phyloP scores from a whole-genome alignment of 2,113 vertebrate genomes.

The Trematocara variabile region DNA sequence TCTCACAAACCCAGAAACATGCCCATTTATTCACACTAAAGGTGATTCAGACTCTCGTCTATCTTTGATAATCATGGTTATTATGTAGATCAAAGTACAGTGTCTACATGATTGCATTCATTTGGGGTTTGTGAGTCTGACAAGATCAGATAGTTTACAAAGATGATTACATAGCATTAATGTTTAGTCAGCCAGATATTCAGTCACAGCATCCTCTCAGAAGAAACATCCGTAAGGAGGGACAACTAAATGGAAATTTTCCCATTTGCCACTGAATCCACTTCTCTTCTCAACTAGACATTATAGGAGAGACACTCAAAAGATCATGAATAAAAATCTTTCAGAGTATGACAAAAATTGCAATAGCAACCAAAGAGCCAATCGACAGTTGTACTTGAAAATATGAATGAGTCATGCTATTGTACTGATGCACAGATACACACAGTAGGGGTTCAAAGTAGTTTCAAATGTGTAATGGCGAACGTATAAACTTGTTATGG shows the following conservation, averaged over 20 bases:
- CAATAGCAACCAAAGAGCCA: not conserved
- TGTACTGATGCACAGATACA: not conserved
- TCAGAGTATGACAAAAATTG: not conserved
- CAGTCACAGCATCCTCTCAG: not conserved
- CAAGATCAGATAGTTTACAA: not conserved
- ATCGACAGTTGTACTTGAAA: not conserved
- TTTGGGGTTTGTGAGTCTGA: not conserved
- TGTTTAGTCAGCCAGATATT: not conserved
- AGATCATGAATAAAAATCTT: not conserved
- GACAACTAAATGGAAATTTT: not conserved
- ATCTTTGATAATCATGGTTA: not conserved
- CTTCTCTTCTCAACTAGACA: not conserved
- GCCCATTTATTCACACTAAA: not conserved
- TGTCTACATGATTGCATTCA: not conserved
- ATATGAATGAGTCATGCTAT: not conserved
- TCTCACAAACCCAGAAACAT: not conserved
- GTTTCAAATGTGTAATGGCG: rapidly evolving
- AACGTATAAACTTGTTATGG: not conserved
- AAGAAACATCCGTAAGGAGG: not conserved
- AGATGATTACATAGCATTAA: not conserved
- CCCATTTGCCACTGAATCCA: not conserved
- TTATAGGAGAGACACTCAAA: not conserved
- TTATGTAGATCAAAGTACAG: not conserved
- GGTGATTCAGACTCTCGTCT: not conserved
- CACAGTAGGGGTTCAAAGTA: not conserved